Evolutionary conservation across 2,888 invertebrate species (phyloP).

Genomic region (Hedya salicella): DNA sequence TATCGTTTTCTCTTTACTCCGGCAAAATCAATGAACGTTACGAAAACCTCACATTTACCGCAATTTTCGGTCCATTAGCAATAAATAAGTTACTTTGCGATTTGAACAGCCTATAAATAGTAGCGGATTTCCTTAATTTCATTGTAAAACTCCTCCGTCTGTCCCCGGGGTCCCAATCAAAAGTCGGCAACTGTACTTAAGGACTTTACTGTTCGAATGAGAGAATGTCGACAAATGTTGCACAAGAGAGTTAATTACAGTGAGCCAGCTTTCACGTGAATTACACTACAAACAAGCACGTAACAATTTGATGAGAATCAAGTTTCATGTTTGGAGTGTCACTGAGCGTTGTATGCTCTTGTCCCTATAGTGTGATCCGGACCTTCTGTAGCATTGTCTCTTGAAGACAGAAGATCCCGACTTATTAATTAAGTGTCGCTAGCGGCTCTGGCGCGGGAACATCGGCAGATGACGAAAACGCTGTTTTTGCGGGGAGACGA

Average conservation of each 20-base stretch:
- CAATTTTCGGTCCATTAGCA: slow-evolving; percentile 27
- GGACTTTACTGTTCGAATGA: slow-evolving; percentile 58
- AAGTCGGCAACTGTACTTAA: slow-evolving; percentile 66
- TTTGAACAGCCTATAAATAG: slow-evolving; percentile 48
- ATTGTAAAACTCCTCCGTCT: slow-evolving; percentile 43
- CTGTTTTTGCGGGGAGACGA: slow-evolving; percentile 55
- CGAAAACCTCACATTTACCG: slow-evolving; percentile 25
- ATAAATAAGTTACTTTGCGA: slow-evolving; percentile 42
- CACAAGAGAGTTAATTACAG: slow-evolving; percentile 48
- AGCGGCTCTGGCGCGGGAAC: slow-evolving; percentile 58
- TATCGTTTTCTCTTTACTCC: neutral
- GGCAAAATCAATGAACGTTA: slow-evolving; percentile 4
- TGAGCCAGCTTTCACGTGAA: slow-evolving; percentile 24
- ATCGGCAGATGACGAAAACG: slow-evolving; percentile 56
- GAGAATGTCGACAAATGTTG: slow-evolving; percentile 53
- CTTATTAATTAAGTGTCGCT: slow-evolving; percentile 70
- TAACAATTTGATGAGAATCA: slow-evolving; percentile 11
- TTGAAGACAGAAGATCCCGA: slow-evolving; percentile 55
- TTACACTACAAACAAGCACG: slow-evolving; percentile 27
- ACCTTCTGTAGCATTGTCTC: slow-evolving; percentile 13
- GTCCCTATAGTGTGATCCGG: neutral
- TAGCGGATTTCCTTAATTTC: slow-evolving; percentile 48
- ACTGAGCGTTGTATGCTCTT: neutral
- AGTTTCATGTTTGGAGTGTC: slow-evolving; percentile 12
- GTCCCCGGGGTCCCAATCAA: slow-evolving; percentile 62